These are phyloP conservation scores for Abscondita cerata DNA, from an alignment of 2,888 invertebrate species.

Conservation along the genomic window DNA sequence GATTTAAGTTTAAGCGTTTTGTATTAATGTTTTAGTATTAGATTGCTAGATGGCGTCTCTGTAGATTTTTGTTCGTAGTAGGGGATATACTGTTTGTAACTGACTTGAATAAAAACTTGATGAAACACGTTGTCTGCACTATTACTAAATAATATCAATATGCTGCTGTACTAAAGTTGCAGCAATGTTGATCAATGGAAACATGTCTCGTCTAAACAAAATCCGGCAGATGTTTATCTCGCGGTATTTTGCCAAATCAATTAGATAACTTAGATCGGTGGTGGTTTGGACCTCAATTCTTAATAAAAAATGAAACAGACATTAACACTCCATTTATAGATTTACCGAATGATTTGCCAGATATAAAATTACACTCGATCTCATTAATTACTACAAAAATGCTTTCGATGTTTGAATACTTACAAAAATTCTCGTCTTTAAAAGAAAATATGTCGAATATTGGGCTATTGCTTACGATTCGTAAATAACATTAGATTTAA, in stretches of 20 bases:
- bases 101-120: too few species aligned
- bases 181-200: background rate
- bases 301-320: constrained; percentile 15
- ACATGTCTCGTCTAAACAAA: background rate
- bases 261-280: background rate
- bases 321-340: constrained; percentile 38
- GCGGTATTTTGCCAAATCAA: background rate
- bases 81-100: too few species aligned
- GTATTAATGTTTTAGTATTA: too few species aligned
- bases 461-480: too few species aligned
- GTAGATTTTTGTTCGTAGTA: too few species aligned
- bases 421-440: background rate
- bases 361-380: background rate
- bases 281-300: background rate
- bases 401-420: background rate
- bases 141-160: too few species aligned
- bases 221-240: background rate
- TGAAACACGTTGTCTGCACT: too few species aligned
- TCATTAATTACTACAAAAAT: background rate
- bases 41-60: too few species aligned
- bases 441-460: background rate
- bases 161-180: too few species aligned
- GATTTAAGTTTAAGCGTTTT: too few species aligned
- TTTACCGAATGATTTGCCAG: constrained; percentile 29
- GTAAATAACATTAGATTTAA: too few species aligned